These are phyloP conservation scores for Hestina assimilis DNA, from an alignment of 1,140 invertebrate genomes.

Conservation along the genomic window DNA sequence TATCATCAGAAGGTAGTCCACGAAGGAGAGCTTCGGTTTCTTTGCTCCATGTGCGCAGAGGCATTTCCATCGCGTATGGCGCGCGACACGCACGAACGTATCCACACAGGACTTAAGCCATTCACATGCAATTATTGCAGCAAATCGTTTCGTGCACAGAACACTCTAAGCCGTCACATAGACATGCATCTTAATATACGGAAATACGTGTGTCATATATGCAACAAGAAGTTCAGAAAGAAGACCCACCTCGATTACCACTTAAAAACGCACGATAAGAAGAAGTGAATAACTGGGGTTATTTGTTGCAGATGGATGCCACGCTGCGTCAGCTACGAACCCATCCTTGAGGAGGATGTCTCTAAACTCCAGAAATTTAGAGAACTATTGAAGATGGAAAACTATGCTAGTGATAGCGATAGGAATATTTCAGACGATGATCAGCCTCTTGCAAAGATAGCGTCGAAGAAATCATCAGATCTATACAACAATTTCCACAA, in stretches of 20 bases:
- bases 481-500: constrained; percentile 48
- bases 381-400: constrained; percentile 1
- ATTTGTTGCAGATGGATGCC: constrained; percentile 63
- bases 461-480: constrained; percentile 25
- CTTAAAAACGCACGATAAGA: constrained; percentile 41
- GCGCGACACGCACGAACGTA: constrained; percentile 52
- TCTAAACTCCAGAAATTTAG: neutral
- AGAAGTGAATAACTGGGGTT: constrained; percentile 33
- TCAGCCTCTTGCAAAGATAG: constrained; percentile 43
- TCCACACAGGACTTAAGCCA: constrained; percentile 77
- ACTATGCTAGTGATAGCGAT: neutral
- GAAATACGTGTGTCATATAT: constrained; percentile 77
- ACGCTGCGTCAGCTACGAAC: no score
- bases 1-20: constrained; percentile 49
- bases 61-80: constrained; percentile 49
- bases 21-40: constrained; percentile 38
- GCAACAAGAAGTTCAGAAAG: constrained; percentile 69
- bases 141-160: constrained; percentile 52
- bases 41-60: constrained; percentile 54
- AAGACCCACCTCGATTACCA: constrained; percentile 55
- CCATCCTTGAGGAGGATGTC: neutral
- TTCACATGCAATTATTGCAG: constrained; percentile 79
- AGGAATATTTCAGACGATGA: constrained; percentile 35
- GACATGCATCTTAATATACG: constrained; percentile 54
- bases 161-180: constrained; percentile 49